These are phyloP conservation scores for Vanessa atalanta DNA, from an alignment of 1,140 invertebrate genomes.

Conservation along the genomic window DNA sequence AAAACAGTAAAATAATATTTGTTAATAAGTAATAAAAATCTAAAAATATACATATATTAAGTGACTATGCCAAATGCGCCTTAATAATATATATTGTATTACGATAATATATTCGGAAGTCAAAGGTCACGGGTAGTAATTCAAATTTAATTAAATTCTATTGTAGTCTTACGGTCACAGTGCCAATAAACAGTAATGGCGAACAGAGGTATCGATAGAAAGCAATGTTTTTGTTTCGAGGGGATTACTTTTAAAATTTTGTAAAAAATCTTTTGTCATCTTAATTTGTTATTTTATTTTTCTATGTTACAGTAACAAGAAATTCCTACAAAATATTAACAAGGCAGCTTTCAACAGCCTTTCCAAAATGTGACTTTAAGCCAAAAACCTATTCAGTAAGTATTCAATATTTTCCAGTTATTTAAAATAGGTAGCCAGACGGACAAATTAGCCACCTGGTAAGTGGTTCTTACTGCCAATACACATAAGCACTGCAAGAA, in stretches of 20 bases:
- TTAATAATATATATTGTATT: not conserved
- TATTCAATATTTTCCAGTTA: not conserved
- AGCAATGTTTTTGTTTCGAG: not conserved
- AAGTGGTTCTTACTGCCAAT: too few species aligned
- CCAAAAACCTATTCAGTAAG: conserved; percentile 48
- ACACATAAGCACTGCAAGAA: too few species aligned
- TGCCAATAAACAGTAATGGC: conserved; percentile 23
- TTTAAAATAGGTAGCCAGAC: too few species aligned
- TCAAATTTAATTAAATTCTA: conserved; percentile 35
- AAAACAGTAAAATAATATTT: too few species aligned
- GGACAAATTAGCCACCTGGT: too few species aligned
- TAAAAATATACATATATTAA: not conserved
- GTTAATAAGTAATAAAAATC: too few species aligned
- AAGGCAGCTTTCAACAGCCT: conserved; percentile 46
- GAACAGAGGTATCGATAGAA: conserved; percentile 23
- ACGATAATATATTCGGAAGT: not conserved
- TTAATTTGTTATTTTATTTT: not conserved
- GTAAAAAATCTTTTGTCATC: not conserved
- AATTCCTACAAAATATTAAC: conserved; percentile 26
- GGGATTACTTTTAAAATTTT: too few species aligned
- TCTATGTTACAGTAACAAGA: conserved; percentile 37
- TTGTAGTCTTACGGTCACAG: conserved; percentile 14
- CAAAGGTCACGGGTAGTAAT: conserved; percentile 22
- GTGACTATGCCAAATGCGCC: not conserved
- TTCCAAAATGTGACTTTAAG: conserved; percentile 68